Conservation (phyloP, 2,113 vertebrate species). For the Anthoscopus minutus region DNA sequence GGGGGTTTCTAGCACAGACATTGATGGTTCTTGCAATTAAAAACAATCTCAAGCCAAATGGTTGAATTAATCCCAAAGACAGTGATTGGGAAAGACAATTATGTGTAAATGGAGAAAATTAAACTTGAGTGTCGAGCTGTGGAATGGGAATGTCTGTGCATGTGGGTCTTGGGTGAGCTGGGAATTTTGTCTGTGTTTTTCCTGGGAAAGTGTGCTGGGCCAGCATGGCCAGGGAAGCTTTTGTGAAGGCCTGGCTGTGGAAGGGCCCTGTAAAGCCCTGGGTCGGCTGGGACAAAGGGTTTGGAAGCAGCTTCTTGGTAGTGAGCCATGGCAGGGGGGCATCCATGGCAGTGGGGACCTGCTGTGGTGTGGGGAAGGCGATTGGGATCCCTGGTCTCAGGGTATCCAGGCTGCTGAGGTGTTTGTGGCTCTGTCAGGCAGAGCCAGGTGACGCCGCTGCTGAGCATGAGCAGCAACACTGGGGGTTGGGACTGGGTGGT, state of each 20-base stretch:
- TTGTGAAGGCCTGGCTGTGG: not conserved
- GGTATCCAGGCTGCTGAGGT: rapidly evolving
- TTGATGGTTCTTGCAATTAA: not conserved
- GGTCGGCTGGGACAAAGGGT: not conserved
- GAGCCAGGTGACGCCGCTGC: rapidly evolving
- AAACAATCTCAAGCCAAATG: not conserved
- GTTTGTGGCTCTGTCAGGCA: not conserved
- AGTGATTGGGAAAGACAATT: not conserved
- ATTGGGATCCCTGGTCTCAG: rapidly evolving
- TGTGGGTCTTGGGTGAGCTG: not conserved
- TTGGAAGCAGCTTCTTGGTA: not conserved
- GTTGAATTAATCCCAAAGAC: not conserved
- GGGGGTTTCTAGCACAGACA: not conserved
- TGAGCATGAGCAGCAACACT: not conserved
- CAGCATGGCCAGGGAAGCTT: not conserved
- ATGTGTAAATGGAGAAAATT: not conserved
- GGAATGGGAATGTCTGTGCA: not conserved
- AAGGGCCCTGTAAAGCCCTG: not conserved
- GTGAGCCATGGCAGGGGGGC: not conserved
- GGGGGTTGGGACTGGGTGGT: not conserved
- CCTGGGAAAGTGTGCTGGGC: not conserved
- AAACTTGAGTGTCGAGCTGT: not conserved
- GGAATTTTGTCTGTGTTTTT: not conserved
- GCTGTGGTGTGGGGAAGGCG: no score
- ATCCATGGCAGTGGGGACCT: rapidly evolving